phyloP scores from a whole-genome alignment of 2,113 vertebrate genomes.

The Apteryx owenii region DNA sequence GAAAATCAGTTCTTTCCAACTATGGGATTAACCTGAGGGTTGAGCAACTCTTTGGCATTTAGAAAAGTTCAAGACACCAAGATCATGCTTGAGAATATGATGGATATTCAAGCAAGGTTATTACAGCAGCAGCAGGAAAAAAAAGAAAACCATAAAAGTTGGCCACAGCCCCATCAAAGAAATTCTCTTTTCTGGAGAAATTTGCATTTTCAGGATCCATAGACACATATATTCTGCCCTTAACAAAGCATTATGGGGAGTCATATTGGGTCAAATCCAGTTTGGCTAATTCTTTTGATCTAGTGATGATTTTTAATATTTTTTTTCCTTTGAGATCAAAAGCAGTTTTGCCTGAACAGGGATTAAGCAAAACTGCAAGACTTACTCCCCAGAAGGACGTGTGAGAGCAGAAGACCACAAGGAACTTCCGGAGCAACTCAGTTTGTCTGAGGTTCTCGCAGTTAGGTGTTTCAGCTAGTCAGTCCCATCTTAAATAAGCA shows the following conservation, averaged over 20 bases:
- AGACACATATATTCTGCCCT: neutral
- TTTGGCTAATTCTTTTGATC: neutral
- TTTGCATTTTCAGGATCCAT: neutral
- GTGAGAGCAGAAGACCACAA: neutral
- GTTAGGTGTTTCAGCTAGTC: neutral
- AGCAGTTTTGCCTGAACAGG: neutral
- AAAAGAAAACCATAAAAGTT: neutral
- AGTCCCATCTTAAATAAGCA: neutral
- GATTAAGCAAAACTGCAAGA: neutral
- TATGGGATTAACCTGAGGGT: neutral
- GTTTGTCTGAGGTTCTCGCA: neutral
- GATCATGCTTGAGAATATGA: neutral
- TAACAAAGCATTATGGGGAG: neutral
- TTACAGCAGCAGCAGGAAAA: neutral
- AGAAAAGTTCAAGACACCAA: neutral
- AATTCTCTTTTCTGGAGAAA: neutral
- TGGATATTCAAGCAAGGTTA: neutral
- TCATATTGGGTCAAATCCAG: neutral
- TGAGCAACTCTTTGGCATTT: neutral
- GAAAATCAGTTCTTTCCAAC: neutral
- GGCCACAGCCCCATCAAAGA: neutral
- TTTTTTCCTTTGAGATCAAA: neutral
- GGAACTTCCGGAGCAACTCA: neutral
- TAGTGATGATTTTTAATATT: neutral
- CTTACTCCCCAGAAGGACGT: neutral